Conservation (phyloP, 1,140 invertebrate species). For the Linepithema humile region DNA sequence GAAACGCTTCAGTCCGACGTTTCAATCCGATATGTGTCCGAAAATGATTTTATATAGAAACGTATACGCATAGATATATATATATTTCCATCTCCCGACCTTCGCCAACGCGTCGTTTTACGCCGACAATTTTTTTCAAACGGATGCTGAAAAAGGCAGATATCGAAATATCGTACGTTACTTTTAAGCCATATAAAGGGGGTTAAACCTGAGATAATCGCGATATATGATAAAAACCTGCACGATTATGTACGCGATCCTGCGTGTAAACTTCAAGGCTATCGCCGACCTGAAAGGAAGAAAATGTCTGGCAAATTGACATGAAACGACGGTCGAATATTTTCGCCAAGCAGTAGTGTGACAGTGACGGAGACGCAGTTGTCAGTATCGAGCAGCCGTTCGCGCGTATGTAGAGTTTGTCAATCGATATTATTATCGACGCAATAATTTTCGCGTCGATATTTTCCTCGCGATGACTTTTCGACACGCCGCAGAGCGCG, state of each 20-base stretch:
- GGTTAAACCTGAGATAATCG: conserved; percentile 14
- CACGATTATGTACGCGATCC: too few relatives aligned
- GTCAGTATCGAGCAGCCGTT: not conserved
- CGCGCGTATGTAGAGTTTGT: not conserved
- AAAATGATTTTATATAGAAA: conserved; percentile 17
- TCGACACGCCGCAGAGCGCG: too few relatives aligned
- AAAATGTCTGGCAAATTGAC: not conserved
- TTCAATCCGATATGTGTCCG: not conserved
- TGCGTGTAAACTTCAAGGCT: conserved; percentile 8
- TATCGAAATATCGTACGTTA: not conserved
- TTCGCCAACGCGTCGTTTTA: not conserved
- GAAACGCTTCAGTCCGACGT: not conserved
- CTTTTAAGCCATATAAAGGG: conserved; percentile 1
- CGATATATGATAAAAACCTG: not conserved
- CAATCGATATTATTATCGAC: conserved; percentile 9
- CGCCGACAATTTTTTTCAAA: not conserved
- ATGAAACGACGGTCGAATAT: not conserved
- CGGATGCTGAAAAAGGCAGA: not conserved
- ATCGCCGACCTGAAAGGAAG: conserved; percentile 18
- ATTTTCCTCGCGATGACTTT: not conserved
- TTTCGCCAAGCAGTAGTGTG: not conserved
- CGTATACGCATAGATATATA: not conserved
- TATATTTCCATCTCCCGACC: not conserved
- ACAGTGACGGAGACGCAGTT: not conserved
- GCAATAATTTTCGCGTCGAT: conserved; percentile 4